These are phyloP conservation scores for Percopsis omiscomaycus DNA, from an alignment of 2,797 vertebrate species.

Conservation along the genomic window DNA sequence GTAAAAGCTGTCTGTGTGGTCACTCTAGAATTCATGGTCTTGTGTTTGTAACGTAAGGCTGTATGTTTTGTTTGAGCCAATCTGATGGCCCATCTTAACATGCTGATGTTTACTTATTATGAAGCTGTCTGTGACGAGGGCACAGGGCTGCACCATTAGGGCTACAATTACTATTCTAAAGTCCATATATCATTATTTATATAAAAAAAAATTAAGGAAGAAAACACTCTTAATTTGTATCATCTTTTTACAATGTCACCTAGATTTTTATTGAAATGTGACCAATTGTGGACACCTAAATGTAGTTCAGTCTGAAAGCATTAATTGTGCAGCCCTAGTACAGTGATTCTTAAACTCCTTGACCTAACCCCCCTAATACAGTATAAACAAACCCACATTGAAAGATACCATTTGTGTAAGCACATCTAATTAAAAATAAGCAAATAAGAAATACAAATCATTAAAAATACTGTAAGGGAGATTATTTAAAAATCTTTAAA, in stretches of 20 bases:
- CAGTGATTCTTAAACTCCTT: no score
- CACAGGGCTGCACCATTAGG: constrained; percentile 13
- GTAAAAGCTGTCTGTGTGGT: constrained; percentile 5
- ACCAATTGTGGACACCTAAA: no score
- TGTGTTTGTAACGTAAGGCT: background rate
- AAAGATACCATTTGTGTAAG: no score
- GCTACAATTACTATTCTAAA: background rate
- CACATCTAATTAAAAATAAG: no score
- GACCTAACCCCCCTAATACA: no score
- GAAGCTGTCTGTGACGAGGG: constrained; percentile 9
- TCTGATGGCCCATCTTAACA: background rate
- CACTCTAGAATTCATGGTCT: background rate
- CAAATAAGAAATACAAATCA: no score
- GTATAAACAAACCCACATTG: no score
- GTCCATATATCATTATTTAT: background rate
- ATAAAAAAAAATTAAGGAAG: background rate
- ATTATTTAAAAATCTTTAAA: no score
- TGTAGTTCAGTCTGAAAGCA: no score
- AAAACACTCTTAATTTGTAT: background rate
- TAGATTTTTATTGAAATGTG: no score
- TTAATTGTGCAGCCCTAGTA: constrained; percentile 22
- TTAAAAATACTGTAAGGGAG: no score
- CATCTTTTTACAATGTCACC: no score
- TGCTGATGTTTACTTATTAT: background rate
- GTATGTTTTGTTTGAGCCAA: background rate